Base-by-base conservation (phyloP, 2,113 vertebrate genomes). In the Thinocorus orbignyianus region DNA sequence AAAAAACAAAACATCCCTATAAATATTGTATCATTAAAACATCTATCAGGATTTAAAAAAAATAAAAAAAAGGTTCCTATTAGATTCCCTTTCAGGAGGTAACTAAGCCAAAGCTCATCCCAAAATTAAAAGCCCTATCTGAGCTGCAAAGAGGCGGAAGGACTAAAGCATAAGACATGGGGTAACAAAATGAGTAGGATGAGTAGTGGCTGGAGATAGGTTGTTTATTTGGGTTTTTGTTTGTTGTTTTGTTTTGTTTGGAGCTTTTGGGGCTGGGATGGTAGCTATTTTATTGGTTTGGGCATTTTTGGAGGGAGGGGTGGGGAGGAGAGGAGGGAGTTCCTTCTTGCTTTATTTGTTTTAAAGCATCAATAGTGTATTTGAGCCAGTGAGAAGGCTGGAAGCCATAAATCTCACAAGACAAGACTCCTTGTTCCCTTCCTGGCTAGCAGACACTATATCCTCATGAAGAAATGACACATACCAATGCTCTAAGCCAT, bases 191-290 rank as follows among this genome's bases (percentile, higher is more conserved):
- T 8, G 9, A 71, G 14, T 10, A 39, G 15, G 12, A 41, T 42
- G 7, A 68, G 7, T 48, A 62, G 7, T 49, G 19, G 4, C 9
- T 74, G 57, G 24, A 71, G 3, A 0, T 10, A 58, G 2, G 7
- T 35, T 39, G 11, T 16, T 83, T 58, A 5, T 0, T 24, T 81
- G 24, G 14, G 30, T 7, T 17, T 48, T 61, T 62, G 8, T 11
- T 44, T 49, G 7, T 44, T 35, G 30, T 7, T 17, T 48, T 61
- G 57, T 7, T 11, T 44, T 49, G 6, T 44, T 37, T 57, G 19
- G 24, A 3, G 0, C 26, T 31, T 7, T 26, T 19, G 35, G 15
- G 16, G n/a, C 14, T 8, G 28, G 55, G 31, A 11, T 33, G 18
- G 22, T 14, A 24, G 19, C 22, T 60, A 12, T 7, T 9, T 35